Evolutionary conservation across 2,113 vertebrate species (phyloP), one percentile per base, ranked within the genome.

Genomic region (Probosciger aterrimus): DNA sequence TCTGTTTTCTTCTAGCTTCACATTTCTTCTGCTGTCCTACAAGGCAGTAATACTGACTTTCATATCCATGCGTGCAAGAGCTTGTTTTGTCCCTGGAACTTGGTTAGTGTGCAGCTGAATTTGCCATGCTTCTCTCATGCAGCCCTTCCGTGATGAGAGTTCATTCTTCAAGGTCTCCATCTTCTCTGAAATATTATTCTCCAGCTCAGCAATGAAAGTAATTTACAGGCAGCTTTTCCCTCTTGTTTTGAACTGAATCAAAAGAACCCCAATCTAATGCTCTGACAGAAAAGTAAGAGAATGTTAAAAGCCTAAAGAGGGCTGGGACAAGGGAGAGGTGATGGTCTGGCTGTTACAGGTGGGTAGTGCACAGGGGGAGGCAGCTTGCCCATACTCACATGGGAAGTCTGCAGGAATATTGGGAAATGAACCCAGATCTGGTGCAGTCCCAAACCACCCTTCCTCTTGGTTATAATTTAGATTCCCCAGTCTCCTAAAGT

Each of bases 291-390:
- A 39, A 63, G 30, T 53, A 18, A 50, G 43, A 63, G 64, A 82
- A 24, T 13, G 31, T 30, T 50, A 64, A 55, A 33, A 28, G 22
- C 43, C 27, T 65, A 2, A 43, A 76, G 82, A n/a, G 15, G 22
- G 37, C 67, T 68, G 83, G 37, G n/a, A 30, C 20, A 11, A 46
- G 39, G 30, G 3, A 35, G 44, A 41, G 46, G 69, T 0, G 0
- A 2, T 17, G 39, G 33, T n/a, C 1, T 10, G 7, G 16, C 3
- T 2, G 24, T n/a, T 60, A 17, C 46, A 25, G 46, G 64, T 77
- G 64, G 53, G 60, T 57, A 10, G 39, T 5, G 1, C 0, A 0
- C 68, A n/a, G 74, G 6, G 18, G 14, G 41, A 18, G 4, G 18
- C 60, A 73, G 82, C 65, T 79, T 1, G 2, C 27, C 70, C 57